These are phyloP conservation scores for Ophioderma brevispina DNA, from an alignment of 35 echinoderm and acorn worm genomes.

Conservation along the genomic window DNA sequence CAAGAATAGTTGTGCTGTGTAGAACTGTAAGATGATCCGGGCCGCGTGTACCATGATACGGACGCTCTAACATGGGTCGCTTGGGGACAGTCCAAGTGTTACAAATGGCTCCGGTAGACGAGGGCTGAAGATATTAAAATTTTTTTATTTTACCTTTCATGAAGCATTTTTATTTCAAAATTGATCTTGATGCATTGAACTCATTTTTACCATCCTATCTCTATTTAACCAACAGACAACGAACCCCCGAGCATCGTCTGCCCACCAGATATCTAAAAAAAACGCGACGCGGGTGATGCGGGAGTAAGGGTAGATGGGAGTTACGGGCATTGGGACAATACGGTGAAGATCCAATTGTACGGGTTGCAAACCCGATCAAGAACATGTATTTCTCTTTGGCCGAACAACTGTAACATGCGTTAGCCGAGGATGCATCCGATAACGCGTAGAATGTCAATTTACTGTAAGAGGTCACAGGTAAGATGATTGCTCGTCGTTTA, in stretches of 20 bases:
- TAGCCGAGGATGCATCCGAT: neutral
- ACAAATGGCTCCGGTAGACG: too few species aligned
- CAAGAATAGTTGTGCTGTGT: too few species aligned
- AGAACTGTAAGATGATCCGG: too few species aligned
- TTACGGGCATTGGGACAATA: neutral
- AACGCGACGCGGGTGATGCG: neutral
- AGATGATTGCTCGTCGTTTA: neutral
- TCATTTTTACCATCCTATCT: too few species aligned
- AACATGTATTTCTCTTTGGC: neutral
- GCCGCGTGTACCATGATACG: too few species aligned
- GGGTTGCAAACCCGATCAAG: neutral
- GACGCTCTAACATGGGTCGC: too few species aligned
- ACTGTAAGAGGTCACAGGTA: neutral
- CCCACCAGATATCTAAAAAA: neutral
- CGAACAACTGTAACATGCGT: neutral
- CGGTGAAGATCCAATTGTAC: neutral
- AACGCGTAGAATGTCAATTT: neutral
- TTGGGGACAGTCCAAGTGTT: too few species aligned
- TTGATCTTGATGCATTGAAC: neutral
- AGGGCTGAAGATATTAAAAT: too few species aligned
- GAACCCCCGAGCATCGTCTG: neutral
- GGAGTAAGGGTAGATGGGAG: neutral
- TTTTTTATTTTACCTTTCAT: too few species aligned
- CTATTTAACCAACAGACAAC: neutral
- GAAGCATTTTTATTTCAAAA: too few species aligned